A percentile compares a stretch with the other conserved stretches of the same genome.
Conservation (phyloP, 1,140 invertebrate species). For the Neotoxoptera formosana region DNA sequence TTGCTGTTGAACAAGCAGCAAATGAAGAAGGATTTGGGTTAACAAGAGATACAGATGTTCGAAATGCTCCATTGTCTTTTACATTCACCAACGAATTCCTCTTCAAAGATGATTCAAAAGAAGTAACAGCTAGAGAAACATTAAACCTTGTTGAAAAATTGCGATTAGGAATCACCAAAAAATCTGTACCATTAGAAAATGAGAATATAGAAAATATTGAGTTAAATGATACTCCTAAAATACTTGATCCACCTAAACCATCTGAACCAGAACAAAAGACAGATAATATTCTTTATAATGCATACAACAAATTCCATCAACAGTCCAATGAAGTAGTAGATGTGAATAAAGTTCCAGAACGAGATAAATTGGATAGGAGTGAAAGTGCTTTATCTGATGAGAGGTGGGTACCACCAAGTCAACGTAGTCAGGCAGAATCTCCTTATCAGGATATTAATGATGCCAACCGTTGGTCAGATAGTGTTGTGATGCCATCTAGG, state of each 20-base stretch:
- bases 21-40: constrained; percentile 72
- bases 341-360: constrained; percentile 60
- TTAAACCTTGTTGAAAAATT: constrained; percentile 80
- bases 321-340: constrained; percentile 52
- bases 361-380: constrained; percentile 65
- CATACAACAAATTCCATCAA: constrained; percentile 49
- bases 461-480: constrained; percentile 74
- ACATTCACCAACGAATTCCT: constrained; percentile 70
- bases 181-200: constrained; percentile 48
- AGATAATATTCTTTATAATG: constrained; percentile 55
- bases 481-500: constrained; percentile 70
- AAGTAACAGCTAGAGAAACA: constrained; percentile 77
- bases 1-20: constrained; percentile 69
- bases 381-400: constrained; percentile 69
- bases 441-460: constrained; percentile 71
- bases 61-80: constrained; percentile 69
- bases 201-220: constrained; percentile 54
- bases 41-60: constrained; percentile 68
- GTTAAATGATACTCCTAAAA: constrained; percentile 17
- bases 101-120: constrained; percentile 81
- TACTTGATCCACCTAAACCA: constrained; percentile 36
- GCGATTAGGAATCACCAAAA: constrained; percentile 70
- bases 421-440: constrained; percentile 64
- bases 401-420: constrained; percentile 72
- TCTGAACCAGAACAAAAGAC: constrained; percentile 52